These are phyloP conservation scores for Anodontia alba DNA, from an alignment of 2,888 invertebrate genomes.

Conservation along the genomic window DNA sequence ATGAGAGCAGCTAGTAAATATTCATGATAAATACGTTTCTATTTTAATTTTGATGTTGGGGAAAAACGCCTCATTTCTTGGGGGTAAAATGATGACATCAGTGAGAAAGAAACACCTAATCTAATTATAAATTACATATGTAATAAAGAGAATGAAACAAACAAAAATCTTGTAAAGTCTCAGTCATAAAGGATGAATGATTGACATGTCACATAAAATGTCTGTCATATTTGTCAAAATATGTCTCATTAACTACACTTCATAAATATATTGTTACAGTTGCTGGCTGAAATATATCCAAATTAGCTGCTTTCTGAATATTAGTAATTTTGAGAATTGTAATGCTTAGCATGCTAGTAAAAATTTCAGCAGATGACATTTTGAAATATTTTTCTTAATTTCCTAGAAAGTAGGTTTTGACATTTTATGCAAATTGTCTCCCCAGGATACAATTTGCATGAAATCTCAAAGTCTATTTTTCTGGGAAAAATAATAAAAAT, in stretches of 20 bases:
- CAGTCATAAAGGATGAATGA: conserved; percentile 50
- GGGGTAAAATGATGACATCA: conserved; percentile 46
- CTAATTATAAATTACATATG: conserved; percentile 52
- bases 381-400: no score
- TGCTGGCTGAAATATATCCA: background rate
- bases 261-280: conserved; percentile 14
- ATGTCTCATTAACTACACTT: conserved; percentile 6
- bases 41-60: conserved; percentile 25
- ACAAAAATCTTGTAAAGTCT: conserved; percentile 43
- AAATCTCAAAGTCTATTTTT: no score
- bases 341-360: no score
- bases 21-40: conserved; percentile 16
- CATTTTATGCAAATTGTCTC: no score
- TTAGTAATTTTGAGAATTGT: no score
- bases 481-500: no score
- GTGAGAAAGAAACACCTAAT: conserved; percentile 46
- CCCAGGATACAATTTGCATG: no score
- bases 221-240: conserved; percentile 54
- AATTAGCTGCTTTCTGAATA: no score
- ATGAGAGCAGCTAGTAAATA: background rate
- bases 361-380: no score
- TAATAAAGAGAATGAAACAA: conserved; percentile 40
- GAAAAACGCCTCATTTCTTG: conserved; percentile 30
- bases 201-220: conserved; percentile 38
- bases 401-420: no score